A percentile compares a stretch with the other conserved stretches of the same genome.
Conservation (phyloP, 2,113 vertebrate genomes). For the Centropus bengalensis region DNA sequence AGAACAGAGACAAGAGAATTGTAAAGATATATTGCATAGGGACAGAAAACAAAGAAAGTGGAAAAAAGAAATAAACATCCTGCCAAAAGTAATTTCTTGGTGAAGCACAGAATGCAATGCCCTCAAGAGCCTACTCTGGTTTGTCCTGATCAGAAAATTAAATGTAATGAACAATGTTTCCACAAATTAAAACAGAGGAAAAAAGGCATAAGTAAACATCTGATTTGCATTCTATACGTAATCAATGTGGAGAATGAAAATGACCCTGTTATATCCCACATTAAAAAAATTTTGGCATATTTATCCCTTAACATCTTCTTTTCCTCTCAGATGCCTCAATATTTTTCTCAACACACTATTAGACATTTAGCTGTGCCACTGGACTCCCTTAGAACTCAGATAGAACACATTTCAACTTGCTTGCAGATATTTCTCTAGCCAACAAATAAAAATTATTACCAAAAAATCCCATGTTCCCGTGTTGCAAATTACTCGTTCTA, state of each 20-base stretch:
- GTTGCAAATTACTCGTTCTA: not conserved
- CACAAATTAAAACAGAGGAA: not conserved
- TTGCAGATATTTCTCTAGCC: not conserved
- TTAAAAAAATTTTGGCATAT: not conserved
- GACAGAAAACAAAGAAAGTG: not conserved
- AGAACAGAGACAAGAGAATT: not conserved
- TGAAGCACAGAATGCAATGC: not conserved
- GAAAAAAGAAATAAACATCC: not conserved
- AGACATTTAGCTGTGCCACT: not conserved
- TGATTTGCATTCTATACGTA: not conserved
- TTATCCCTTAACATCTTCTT: not conserved
- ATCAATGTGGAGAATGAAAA: not conserved
- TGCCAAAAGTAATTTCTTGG: not conserved
- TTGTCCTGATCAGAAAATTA: not conserved
- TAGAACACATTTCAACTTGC: not conserved
- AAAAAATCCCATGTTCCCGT: not conserved
- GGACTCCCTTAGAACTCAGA: not conserved
- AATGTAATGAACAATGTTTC: not conserved
- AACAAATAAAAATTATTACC: not conserved
- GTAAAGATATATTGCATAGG: not conserved
- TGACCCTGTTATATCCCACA: not conserved
- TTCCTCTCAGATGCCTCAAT: not conserved
- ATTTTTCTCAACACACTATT: not conserved
- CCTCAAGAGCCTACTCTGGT: not conserved
- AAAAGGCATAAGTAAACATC: not conserved